Percentiles rank a stretch among this genome's conserved stretches.
Conservation (phyloP, 2,113 vertebrate genomes). For the Trochalopteron elliotii region DNA sequence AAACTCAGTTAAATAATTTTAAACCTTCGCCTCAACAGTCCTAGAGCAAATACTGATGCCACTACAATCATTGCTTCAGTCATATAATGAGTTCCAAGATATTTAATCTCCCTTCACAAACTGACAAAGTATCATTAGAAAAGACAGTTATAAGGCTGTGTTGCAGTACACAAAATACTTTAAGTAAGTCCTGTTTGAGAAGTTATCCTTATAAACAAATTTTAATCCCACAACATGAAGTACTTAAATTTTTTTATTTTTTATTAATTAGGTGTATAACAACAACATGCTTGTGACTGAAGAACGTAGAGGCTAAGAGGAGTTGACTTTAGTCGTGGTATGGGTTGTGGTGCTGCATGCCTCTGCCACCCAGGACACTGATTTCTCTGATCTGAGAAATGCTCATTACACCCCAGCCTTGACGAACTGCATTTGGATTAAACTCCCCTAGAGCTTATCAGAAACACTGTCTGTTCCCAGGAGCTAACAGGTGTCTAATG, state of each 20-base stretch:
- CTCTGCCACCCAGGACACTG: background rate
- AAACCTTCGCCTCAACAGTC: background rate
- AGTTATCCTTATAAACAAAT: background rate
- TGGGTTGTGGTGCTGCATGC: background rate
- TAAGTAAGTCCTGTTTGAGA: background rate
- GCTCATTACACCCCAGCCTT: accelerated
- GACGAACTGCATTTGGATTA: background rate
- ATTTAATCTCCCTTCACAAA: background rate
- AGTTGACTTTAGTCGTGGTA: accelerated
- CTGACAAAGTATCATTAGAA: background rate
- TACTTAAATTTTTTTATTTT: background rate
- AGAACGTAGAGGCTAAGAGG: background rate
- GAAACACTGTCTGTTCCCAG: background rate
- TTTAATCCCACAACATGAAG: background rate
- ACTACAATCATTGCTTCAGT: background rate
- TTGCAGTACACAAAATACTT: background rate
- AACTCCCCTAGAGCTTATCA: background rate
- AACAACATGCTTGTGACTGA: background rate
- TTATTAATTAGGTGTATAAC: background rate
- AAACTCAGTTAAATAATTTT: background rate
- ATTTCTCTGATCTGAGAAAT: background rate
- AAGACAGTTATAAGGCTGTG: background rate
- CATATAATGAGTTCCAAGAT: background rate
- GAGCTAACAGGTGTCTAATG: background rate
- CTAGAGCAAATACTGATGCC: background rate